These are phyloP conservation scores for Hypocryptadius cinnamomeus DNA, from an alignment of 2,113 vertebrate species.

Conservation along the genomic window DNA sequence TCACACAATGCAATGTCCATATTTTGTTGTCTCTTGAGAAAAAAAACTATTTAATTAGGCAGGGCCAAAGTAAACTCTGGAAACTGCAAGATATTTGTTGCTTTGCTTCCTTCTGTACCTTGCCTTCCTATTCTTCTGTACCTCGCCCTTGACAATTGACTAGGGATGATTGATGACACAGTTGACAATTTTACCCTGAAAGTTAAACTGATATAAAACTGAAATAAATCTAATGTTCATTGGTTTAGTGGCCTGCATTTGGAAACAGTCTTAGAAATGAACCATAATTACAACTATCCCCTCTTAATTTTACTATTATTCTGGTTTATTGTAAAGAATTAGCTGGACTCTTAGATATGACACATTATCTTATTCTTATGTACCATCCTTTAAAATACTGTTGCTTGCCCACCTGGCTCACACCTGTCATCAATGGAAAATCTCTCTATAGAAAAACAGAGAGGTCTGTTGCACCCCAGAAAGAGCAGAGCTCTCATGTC, in stretches of 20 bases:
- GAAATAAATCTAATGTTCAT: not conserved
- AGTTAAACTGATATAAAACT: constrained; percentile 15
- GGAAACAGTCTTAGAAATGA: not conserved
- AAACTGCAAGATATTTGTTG: not conserved
- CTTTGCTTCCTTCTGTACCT: not conserved
- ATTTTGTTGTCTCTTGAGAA: not conserved
- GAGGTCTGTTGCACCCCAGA: not conserved
- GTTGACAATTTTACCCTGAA: not conserved
- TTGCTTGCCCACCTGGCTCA: not conserved
- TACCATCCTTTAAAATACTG: not conserved
- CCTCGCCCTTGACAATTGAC: not conserved
- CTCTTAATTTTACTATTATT: not conserved
- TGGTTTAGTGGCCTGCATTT: not conserved
- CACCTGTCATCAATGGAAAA: not conserved
- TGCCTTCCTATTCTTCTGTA: not conserved
- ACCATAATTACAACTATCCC: not conserved
- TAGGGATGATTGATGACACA: not conserved
- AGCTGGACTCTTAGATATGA: not conserved
- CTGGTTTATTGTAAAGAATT: not conserved
- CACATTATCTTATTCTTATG: not conserved
- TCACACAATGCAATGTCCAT: not conserved
- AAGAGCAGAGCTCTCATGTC: not conserved
- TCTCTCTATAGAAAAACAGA: not conserved
- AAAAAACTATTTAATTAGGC: not conserved
- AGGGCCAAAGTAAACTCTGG: not conserved